Percentiles rank a stretch among this genome's conserved stretches.
These are phyloP conservation scores for Mesochorus sp. DNA, from an alignment of 2,888 invertebrate species.

Conservation along the genomic window DNA sequence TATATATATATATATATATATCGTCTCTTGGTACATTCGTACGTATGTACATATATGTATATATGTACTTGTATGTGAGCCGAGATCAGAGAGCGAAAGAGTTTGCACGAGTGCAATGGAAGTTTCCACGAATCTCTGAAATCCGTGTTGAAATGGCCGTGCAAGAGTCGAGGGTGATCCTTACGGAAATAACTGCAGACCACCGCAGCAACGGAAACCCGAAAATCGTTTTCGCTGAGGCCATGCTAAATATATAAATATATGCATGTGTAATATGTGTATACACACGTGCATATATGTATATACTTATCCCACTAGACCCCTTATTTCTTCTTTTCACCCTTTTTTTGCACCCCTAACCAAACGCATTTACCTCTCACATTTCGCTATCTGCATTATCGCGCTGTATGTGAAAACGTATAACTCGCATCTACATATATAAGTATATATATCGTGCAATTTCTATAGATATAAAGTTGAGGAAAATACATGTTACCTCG, in stretches of 20 bases:
- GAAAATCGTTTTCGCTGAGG: slow-evolving; percentile 39
- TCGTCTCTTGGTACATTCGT: background rate
- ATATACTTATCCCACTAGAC: slow-evolving; percentile 31
- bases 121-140: slow-evolving; percentile 54
- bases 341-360: background rate
- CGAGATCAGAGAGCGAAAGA: slow-evolving; percentile 21
- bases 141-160: slow-evolving; percentile 62
- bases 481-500: slow-evolving; percentile 1
- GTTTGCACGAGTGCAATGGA: slow-evolving; percentile 21
- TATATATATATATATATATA: background rate
- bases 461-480: background rate
- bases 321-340: slow-evolving; percentile 37
- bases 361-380: slow-evolving; percentile 11
- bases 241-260: background rate
- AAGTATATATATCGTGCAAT: background rate
- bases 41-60: background rate
- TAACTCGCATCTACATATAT: background rate
- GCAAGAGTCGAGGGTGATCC: slow-evolving; percentile 31
- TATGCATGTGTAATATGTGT: background rate
- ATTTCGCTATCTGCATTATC: slow-evolving; percentile 24
- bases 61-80: background rate
- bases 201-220: slow-evolving; percentile 39
- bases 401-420: slow-evolving; percentile 18
- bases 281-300: background rate
- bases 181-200: slow-evolving; percentile 54